Evolutionary conservation across 2,797 vertebrate species (phyloP).

Genomic region (Orientallactaga sibirica): DNA sequence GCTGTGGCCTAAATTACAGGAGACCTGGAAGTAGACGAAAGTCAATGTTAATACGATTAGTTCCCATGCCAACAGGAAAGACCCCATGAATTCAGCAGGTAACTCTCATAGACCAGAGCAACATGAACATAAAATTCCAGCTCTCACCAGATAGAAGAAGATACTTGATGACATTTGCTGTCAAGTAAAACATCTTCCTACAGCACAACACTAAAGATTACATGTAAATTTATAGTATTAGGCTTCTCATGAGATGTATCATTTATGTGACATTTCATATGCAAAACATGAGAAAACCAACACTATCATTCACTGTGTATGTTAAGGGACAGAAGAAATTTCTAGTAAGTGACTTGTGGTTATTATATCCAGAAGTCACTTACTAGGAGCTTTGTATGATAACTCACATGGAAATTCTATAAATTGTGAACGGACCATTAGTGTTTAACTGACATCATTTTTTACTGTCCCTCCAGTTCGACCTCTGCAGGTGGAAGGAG

Average conservation of each 20-base stretch:
- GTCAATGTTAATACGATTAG: background rate
- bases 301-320: background rate
- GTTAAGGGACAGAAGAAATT: background rate
- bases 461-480: background rate
- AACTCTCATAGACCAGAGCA: background rate
- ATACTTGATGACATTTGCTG: background rate
- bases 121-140: background rate
- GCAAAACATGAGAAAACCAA: background rate
- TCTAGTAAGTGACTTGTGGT: background rate
- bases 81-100: background rate
- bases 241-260: background rate
- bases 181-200: background rate
- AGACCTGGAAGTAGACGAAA: background rate
- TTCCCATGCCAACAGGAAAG: background rate
- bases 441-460: background rate
- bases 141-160: background rate
- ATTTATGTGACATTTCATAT: background rate
- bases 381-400: background rate
- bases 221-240: background rate
- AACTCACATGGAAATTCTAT: background rate
- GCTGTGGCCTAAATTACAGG: background rate
- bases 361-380: background rate
- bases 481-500: background rate
- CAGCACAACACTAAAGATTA: background rate
- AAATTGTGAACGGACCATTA: background rate